Percentiles rank a stretch among this genome's conserved stretches.
Evolutionary conservation across 1,140 invertebrate genomes (phyloP).

Genomic region (Hycleus phaleratus): DNA sequence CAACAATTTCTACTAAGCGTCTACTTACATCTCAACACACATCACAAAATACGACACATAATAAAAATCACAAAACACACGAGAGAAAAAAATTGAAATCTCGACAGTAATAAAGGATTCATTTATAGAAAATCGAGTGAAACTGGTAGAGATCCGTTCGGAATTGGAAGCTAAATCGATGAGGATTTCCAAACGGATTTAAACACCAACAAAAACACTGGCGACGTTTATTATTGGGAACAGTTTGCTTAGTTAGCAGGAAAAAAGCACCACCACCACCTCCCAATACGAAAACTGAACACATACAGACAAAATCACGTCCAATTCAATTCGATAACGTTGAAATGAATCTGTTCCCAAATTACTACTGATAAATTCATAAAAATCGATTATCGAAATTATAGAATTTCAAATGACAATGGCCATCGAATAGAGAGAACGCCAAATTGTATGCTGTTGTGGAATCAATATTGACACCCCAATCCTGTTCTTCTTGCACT

Average conservation of each 20-base stretch:
- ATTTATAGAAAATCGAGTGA: slow-evolving; percentile 2
- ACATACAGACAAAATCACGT: slow-evolving; percentile 5
- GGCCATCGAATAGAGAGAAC: not conserved
- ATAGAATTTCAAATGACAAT: not conserved
- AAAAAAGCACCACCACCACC: not conserved
- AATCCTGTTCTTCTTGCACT: not conserved
- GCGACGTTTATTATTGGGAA: slow-evolving; percentile 10
- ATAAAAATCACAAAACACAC: no score
- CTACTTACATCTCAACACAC: no score
- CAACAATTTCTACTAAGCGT: no score
- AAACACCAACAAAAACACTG: slow-evolving; percentile 15
- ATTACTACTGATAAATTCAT: no score
- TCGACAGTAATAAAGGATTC: slow-evolving; percentile 5
- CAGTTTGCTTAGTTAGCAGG: slow-evolving; percentile 17
- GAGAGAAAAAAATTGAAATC: no score
- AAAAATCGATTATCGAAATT: no score
- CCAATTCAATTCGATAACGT: slow-evolving; percentile 18
- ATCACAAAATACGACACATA: no score
- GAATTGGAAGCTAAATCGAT: slow-evolving; percentile 16
- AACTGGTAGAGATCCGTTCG: slow-evolving; percentile 6
- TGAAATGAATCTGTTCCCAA: slow-evolving; percentile 4
- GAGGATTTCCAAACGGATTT: slow-evolving; percentile 16
- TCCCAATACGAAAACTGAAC: no score
- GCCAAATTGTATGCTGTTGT: not conserved
- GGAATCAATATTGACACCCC: slow-evolving; percentile 10